Percentiles rank a stretch among this genome's conserved stretches.
Conservation (phyloP, 2,113 vertebrate genomes). For the Notarius lentiginosus region DNA sequence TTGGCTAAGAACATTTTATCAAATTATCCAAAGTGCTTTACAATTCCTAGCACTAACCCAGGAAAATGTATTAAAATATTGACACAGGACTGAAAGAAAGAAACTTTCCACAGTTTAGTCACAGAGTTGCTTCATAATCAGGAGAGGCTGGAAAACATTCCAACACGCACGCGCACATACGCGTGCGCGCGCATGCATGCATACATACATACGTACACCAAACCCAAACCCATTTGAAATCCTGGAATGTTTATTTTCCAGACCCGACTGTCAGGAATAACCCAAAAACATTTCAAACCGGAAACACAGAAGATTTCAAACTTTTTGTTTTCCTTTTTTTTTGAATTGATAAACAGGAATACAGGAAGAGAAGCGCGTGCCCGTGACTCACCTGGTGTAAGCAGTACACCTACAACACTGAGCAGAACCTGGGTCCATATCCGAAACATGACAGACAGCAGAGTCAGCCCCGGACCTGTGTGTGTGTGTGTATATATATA, state of each 20-base stretch:
- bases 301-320: neutral
- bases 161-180: neutral
- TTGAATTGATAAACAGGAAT: neutral
- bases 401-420: slow-evolving; percentile 58
- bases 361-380: slow-evolving; percentile 9
- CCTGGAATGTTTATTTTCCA: neutral
- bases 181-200: neutral
- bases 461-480: neutral
- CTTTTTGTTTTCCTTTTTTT: neutral
- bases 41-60: too few species aligned
- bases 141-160: neutral
- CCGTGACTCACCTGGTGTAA: slow-evolving; percentile 66
- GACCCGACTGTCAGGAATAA: neutral
- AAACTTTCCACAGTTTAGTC: neutral
- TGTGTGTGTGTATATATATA: neutral
- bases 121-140: neutral
- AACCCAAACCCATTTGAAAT: neutral
- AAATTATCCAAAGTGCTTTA: too few species aligned
- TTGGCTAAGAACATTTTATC: too few species aligned
- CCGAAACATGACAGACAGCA: slow-evolving; percentile 50
- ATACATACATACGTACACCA: neutral
- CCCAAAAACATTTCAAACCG: neutral
- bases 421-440: slow-evolving; percentile 57
- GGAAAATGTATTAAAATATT: neutral
- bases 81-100: neutral